These are phyloP conservation scores for Myripristis murdjan DNA, from an alignment of 2,797 vertebrate genomes.

Conservation along the genomic window DNA sequence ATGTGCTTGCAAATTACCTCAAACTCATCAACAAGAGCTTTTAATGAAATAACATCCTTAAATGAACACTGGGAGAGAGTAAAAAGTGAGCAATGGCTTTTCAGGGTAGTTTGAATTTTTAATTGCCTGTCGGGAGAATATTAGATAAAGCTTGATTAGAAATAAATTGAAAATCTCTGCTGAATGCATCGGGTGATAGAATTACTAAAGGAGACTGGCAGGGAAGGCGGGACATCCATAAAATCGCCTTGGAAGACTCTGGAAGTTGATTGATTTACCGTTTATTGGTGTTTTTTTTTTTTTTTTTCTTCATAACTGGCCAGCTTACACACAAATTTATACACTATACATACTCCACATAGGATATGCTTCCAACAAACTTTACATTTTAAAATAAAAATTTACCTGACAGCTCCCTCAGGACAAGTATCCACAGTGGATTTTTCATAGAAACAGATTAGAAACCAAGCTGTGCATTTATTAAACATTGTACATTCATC, in stretches of 20 bases:
- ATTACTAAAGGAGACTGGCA: slow-evolving; percentile 81
- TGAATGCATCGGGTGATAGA: slow-evolving; percentile 85
- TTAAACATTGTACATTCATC: slow-evolving; percentile 8
- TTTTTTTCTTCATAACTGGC: slow-evolving; percentile 46
- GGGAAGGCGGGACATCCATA: slow-evolving; percentile 69
- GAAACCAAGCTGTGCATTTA: slow-evolving; percentile 19
- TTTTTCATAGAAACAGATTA: slow-evolving; percentile 20
- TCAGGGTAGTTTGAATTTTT: slow-evolving; percentile 88
- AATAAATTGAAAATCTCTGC: slow-evolving; percentile 90
- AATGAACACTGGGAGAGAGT: slow-evolving; percentile 85
- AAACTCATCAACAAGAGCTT: slow-evolving; percentile 88
- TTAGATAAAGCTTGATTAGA: slow-evolving; percentile 91
- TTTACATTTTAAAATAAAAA: too few relatives aligned
- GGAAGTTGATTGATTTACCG: slow-evolving; percentile 72
- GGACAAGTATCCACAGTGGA: not conserved
- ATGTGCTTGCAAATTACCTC: slow-evolving; percentile 83
- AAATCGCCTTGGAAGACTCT: slow-evolving; percentile 47
- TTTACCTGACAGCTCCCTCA: too few relatives aligned
- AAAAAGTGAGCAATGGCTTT: slow-evolving; percentile 89
- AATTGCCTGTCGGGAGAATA: slow-evolving; percentile 90
- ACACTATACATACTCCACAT: not conserved
- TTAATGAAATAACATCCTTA: slow-evolving; percentile 90
- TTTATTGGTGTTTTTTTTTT: slow-evolving; percentile 61
- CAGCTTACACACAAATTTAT: slow-evolving; percentile 1
- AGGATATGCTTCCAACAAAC: too few relatives aligned